Conservation (phyloP, 1,140 invertebrate genomes). For the Drosophila aff. region DNA sequence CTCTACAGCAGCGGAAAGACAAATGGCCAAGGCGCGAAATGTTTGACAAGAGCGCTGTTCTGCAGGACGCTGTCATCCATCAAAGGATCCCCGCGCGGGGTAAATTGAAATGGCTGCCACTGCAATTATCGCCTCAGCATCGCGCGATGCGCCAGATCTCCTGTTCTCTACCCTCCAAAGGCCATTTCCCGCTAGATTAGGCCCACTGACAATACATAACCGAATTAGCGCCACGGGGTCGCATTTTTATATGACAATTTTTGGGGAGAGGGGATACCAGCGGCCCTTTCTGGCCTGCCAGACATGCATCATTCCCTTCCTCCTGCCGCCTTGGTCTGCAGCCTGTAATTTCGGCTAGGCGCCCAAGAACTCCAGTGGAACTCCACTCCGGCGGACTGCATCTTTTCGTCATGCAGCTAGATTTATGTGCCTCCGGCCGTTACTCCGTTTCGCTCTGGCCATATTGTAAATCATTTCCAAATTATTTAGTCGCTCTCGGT, state of each 20-base stretch:
- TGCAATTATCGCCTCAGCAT: constrained; percentile 72
- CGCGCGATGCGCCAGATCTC: constrained; percentile 15
- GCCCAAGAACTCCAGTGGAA: constrained; percentile 21
- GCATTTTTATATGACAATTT: constrained; percentile 53
- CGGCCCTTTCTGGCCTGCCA: constrained; percentile 16
- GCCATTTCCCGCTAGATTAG: constrained; percentile 72
- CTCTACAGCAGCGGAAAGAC: constrained; percentile 46
- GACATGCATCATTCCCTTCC: constrained; percentile 66
- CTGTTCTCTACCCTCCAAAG: neutral
- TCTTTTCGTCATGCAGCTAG: constrained; percentile 81
- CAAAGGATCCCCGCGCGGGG: constrained; percentile 54
- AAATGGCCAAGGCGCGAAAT: constrained; percentile 79
- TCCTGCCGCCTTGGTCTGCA: constrained; percentile 25
- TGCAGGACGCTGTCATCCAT: constrained; percentile 59
- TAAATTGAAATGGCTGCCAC: constrained; percentile 77
- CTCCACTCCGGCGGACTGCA: constrained; percentile 61
- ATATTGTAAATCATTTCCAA: constrained; percentile 83
- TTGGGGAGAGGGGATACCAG: neutral
- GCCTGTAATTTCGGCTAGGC: constrained; percentile 59
- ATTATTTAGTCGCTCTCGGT: constrained; percentile 79
- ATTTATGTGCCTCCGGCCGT: constrained; percentile 67
- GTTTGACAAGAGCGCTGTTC: constrained; percentile 63
- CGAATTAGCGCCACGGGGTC: constrained; percentile 71
- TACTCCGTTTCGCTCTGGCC: constrained; percentile 32
- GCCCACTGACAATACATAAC: constrained; percentile 73